Percentiles rank a stretch among this genome's conserved stretches.
Evolutionary conservation across 2,888 invertebrate genomes (phyloP).

Genomic region (Ashinkailepas kermadecensis): DNA sequence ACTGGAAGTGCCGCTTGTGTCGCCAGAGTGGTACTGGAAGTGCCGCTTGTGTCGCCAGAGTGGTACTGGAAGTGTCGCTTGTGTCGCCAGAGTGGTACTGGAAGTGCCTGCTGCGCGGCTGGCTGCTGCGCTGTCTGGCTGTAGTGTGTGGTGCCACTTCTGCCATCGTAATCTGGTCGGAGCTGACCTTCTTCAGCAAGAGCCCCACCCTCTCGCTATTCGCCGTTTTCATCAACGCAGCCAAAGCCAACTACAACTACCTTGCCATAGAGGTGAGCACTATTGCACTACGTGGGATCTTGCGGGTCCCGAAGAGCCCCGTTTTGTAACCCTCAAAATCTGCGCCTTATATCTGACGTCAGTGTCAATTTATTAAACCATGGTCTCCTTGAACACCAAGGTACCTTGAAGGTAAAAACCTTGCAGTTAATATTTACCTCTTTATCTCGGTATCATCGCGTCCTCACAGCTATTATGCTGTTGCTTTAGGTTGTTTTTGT

Average conservation of each 20-base stretch:
- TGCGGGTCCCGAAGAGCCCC: too few relatives aligned
- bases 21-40: constrained; percentile 93
- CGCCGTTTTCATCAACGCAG: constrained; percentile 81
- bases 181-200: constrained; percentile 93
- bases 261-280: constrained; percentile 76
- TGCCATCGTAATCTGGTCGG: constrained; percentile 94
- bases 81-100: constrained; percentile 81
- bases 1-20: constrained; percentile 72
- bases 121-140: constrained; percentile 64
- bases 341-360: too few relatives aligned
- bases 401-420: too few relatives aligned
- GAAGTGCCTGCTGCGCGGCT: constrained; percentile 75
- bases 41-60: constrained; percentile 60
- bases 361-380: too few relatives aligned
- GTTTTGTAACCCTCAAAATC: too few relatives aligned
- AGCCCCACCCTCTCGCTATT: constrained; percentile 89
- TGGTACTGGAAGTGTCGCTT: constrained; percentile 96
- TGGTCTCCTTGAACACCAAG: too few relatives aligned
- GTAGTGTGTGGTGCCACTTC: constrained; percentile 69
- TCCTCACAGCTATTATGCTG: too few relatives aligned
- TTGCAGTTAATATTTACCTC: too few relatives aligned
- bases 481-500: too few relatives aligned
- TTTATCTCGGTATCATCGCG: too few relatives aligned
- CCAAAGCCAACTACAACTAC: constrained; percentile 77
- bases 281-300: too few relatives aligned